Evolutionary conservation across 2,113 vertebrate species (phyloP).

Genomic region (Struthidea cinerea): DNA sequence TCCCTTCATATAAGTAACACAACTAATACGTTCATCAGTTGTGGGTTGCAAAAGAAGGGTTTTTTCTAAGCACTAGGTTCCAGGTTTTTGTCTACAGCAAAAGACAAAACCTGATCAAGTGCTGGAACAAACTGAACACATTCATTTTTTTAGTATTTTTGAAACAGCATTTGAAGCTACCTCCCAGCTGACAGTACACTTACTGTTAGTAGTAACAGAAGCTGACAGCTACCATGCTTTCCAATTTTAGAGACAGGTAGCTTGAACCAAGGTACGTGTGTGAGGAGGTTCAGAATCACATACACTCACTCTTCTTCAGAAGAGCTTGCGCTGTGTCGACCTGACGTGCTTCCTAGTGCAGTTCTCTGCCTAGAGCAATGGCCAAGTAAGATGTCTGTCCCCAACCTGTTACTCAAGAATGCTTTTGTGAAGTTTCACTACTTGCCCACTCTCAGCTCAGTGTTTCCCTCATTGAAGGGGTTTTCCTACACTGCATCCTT

Average conservation of each 20-base stretch:
- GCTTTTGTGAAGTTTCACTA: not conserved
- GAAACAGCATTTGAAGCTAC: not conserved
- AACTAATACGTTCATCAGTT: slow-evolving; percentile 41
- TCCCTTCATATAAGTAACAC: slow-evolving; percentile 70
- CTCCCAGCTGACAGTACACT: not conserved
- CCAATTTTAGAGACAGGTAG: not conserved
- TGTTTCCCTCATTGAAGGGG: fast-evolving
- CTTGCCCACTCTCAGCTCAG: not conserved
- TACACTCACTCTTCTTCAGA: fast-evolving
- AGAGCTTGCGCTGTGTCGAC: not conserved
- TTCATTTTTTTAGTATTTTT: not conserved
- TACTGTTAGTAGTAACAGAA: not conserved
- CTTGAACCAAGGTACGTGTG: not conserved
- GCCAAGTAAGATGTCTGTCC: not conserved
- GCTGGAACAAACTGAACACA: not conserved
- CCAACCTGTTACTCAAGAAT: no score
- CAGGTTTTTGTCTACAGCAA: slow-evolving; percentile 29
- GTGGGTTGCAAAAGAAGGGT: slow-evolving; percentile 72
- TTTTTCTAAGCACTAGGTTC: slow-evolving; percentile 68
- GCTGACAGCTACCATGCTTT: not conserved
- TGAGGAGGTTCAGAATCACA: not conserved
- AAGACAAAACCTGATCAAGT: slow-evolving; percentile 64
- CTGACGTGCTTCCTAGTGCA: fast-evolving
- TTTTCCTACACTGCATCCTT: not conserved
- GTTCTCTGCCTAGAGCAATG: fast-evolving